These are phyloP conservation scores for Maccullochella peelii DNA, from an alignment of 2,113 vertebrate species.

Conservation along the genomic window DNA sequence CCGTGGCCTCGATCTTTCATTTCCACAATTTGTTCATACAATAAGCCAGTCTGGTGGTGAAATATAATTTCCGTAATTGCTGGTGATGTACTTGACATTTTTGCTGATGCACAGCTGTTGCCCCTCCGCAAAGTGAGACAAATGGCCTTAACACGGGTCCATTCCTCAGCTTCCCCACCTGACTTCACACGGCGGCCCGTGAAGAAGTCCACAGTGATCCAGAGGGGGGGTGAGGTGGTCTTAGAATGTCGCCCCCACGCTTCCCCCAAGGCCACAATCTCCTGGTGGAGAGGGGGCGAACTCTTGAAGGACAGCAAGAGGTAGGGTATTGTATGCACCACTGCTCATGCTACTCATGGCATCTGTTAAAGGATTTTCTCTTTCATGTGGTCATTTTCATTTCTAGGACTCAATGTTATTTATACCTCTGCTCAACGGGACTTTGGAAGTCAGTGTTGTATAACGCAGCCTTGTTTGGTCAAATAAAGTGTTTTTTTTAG, in stretches of 20 bases:
- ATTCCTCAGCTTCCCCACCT: conserved; percentile 86
- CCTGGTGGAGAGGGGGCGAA: conserved; percentile 87
- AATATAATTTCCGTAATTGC: conserved; percentile 58
- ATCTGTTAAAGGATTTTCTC: conserved; percentile 27
- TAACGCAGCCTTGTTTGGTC: conserved; percentile 7
- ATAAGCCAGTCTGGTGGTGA: conserved; percentile 18
- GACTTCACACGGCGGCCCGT: conserved; percentile 89
- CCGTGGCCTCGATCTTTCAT: conserved; percentile 27
- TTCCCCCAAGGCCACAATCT: conserved; percentile 87
- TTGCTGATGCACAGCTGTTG: conserved; percentile 43
- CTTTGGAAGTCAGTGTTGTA: conserved; percentile 37
- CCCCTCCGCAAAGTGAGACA: conserved; percentile 31
- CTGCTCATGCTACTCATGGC: conserved; percentile 36
- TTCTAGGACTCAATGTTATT: conserved; percentile 51
- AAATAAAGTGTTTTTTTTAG: not conserved
- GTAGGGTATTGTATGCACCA: conserved; percentile 74
- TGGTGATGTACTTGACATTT: conserved; percentile 62
- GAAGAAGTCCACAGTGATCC: conserved; percentile 86
- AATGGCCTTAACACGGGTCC: conserved; percentile 35
- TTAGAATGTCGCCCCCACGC: conserved; percentile 88
- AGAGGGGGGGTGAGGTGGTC: conserved; percentile 87
- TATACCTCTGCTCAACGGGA: conserved; percentile 54
- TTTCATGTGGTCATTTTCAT: conserved; percentile 39
- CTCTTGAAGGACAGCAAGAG: conserved; percentile 83
- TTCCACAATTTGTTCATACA: conserved; percentile 61